Evolutionary conservation across 2,113 vertebrate genomes (phyloP).

Genomic region (Prionailurus bengalensis): DNA sequence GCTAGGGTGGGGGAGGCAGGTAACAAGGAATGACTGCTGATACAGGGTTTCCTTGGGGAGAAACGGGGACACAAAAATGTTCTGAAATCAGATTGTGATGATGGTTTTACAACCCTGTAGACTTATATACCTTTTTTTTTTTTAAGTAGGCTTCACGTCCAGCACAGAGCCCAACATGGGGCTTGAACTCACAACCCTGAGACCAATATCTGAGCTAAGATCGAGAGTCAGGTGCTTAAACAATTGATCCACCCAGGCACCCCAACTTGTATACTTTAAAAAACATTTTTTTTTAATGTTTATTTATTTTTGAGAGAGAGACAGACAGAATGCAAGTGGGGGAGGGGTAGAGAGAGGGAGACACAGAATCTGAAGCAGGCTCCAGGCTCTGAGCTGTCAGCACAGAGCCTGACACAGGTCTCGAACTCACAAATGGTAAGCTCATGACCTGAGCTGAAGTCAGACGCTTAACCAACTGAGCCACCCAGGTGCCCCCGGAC

Average conservation of each 20-base stretch:
- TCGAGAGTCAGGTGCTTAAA: not conserved
- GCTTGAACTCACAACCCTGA: not conserved
- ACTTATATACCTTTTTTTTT: not conserved
- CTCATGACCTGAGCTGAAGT: too few relatives aligned
- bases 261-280: constrained; percentile 20
- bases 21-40: not conserved
- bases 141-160: not conserved
- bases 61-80: not conserved
- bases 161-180: not conserved
- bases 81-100: constrained; percentile 11
- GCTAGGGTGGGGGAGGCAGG: not conserved
- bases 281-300: too few relatives aligned
- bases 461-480: not conserved
- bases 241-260: not conserved
- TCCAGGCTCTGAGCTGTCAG: too few relatives aligned
- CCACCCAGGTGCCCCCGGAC: not conserved
- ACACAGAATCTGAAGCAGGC: too few relatives aligned
- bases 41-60: not conserved
- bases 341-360: too few relatives aligned
- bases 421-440: too few relatives aligned
- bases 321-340: too few relatives aligned
- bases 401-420: too few relatives aligned
- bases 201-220: not conserved
- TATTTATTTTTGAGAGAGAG: too few relatives aligned
- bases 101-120: not conserved